phyloP scores from a whole-genome alignment of 2,113 vertebrate species.

The Takifugu flavidus region DNA sequence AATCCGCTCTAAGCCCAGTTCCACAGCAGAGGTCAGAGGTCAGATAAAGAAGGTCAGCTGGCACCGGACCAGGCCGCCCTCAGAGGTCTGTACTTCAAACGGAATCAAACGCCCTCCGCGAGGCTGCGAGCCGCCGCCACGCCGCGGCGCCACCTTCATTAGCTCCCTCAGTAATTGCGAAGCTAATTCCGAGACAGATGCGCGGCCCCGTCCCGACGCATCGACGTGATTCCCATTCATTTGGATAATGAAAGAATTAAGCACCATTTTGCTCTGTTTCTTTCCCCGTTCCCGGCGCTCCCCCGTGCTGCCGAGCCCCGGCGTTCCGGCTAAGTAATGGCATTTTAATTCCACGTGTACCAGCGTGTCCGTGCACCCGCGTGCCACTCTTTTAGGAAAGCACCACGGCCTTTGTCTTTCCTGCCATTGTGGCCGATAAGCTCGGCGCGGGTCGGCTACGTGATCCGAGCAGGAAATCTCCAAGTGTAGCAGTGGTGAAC shows the following conservation, averaged over 20 bases:
- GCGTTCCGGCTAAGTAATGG: conserved; percentile 58
- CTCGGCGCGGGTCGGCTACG: conserved; percentile 17
- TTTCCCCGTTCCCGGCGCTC: conserved; percentile 25
- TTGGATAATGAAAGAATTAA: conserved; percentile 71
- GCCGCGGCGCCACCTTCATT: conserved; percentile 46
- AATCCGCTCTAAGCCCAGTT: conserved; percentile 49
- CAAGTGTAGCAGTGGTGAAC: conserved; percentile 27
- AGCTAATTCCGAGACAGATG: conserved; percentile 63
- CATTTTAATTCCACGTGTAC: conserved; percentile 60
- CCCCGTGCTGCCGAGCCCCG: conserved; percentile 36
- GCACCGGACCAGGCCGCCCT: conserved; percentile 40
- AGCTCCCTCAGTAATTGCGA: conserved; percentile 51
- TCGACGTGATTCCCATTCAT: conserved; percentile 64
- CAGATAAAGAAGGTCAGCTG: conserved; percentile 54
- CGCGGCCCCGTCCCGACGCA: conserved; percentile 42
- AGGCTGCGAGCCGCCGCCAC: conserved; percentile 16
- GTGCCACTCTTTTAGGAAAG: conserved; percentile 41
- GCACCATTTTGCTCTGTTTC: conserved; percentile 37
- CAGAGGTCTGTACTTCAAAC: conserved; percentile 39
- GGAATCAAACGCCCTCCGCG: conserved; percentile 46
- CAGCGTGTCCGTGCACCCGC: background rate
- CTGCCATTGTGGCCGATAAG: conserved; percentile 47
- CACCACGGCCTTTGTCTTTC: conserved; percentile 47
- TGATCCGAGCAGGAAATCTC: conserved; percentile 17
- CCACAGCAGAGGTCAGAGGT: conserved; percentile 50